Evolutionary conservation across 2,888 invertebrate genomes (phyloP), one percentile per base, ranked within the genome.

Genomic region (Troglohyphantes excavatus): DNA sequence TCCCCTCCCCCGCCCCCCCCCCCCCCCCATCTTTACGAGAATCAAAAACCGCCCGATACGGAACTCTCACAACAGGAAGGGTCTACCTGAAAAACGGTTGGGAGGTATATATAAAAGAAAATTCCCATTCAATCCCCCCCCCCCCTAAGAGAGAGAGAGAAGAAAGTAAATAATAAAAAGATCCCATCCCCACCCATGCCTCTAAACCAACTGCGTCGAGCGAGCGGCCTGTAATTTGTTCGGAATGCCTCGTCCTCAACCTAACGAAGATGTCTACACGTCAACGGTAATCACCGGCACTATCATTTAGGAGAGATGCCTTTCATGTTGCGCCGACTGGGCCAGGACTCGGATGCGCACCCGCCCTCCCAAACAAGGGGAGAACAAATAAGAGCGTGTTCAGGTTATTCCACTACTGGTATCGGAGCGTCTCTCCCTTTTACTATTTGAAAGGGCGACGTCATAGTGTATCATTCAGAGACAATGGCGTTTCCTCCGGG

Each of bases 191-290:
- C 81, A 73, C 81, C 82, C 88, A 81, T 73, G 81, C 73, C 86
- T 79, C 72, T 79, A 87, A 87, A 87, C 86, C 78, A 79, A 87
- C 79, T 87, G 29, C 9, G 53, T 61, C 39, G 82, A 39, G 43
- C 13, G n/a, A 82, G 82, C 82, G 88, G 88, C 81, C 88, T 89
- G 88, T 89, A 89, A 89, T 89, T 89, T 89, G 88, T 59, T 70
- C 88, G 88, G 88, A 89, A 89, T 89, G 67, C 46, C 87, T 75
- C 67, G 53, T 13, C 87, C 73, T 61, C 73, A 65, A 81, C 63
- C 88, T 89, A 89, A 89, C 88, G 88, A 89, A 89, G 88, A 89
- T 83, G 88, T 86, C 85, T 86, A 78, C 85, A 86, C 85, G 85
- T 89, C 88, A 89, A 82, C 82, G 76, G 76, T 89, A 89, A 89